Conservation (phyloP, 2,888 invertebrate genomes). For the Yponomeuta sedellus region DNA sequence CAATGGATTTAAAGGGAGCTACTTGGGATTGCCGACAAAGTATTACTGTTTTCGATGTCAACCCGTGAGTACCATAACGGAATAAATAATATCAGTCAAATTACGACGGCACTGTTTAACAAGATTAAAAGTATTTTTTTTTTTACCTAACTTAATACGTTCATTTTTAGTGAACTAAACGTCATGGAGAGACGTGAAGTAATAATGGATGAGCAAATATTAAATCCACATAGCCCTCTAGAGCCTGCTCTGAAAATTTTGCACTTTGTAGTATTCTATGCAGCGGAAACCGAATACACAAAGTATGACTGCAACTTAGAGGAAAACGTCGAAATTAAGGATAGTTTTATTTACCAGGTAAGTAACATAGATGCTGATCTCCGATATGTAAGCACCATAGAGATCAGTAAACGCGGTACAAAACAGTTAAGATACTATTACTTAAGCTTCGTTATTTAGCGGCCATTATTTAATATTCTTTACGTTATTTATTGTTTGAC, state of each 20-base stretch:
- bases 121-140: too few species aligned
- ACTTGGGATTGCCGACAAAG: conserved; percentile 69
- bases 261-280: conserved; percentile 64
- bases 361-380: not conserved
- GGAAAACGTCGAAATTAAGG: conserved; percentile 57
- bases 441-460: too few species aligned
- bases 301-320: conserved; percentile 60
- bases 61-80: conserved; percentile 33
- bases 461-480: too few species aligned
- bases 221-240: conserved; percentile 23
- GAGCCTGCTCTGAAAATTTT: conserved; percentile 38
- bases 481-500: too few species aligned
- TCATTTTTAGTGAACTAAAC: conserved; percentile 35
- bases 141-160: not conserved
- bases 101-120: not conserved
- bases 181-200: conserved; percentile 50
- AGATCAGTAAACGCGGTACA: too few species aligned
- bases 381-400: too few species aligned
- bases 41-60: conserved; percentile 52
- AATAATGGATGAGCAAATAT: conserved; percentile 42
- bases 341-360: conserved; percentile 76
- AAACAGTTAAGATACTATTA: too few species aligned
- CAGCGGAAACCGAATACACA: conserved; percentile 69
- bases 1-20: conserved; percentile 46
- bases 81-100: not conserved